Evolutionary conservation across 2,888 invertebrate genomes (phyloP).

Genomic region (Argynnis bischoffii): DNA sequence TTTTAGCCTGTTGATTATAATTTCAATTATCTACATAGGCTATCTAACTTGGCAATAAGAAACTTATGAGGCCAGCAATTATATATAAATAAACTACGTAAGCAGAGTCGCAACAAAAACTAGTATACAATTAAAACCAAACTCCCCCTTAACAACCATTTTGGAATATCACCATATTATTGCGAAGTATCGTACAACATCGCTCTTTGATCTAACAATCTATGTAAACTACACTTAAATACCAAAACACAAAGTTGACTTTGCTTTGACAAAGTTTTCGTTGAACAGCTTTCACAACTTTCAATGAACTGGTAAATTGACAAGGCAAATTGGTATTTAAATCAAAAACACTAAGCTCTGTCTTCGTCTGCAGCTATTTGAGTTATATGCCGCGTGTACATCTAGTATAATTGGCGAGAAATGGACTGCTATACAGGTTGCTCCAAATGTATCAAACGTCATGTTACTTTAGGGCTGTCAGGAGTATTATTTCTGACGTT

Average conservation of each 20-base stretch:
- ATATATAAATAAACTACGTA: too few relatives aligned
- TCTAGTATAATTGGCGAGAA: slow-evolving; percentile 76
- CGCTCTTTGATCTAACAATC: slow-evolving; percentile 65
- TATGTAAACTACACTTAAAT: slow-evolving; percentile 50
- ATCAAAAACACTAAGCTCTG: not conserved
- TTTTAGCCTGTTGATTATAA: too few relatives aligned
- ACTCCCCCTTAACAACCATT: slow-evolving; percentile 64
- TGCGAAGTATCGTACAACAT: slow-evolving; percentile 68
- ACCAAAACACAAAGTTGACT: slow-evolving; percentile 49
- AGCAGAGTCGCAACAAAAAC: not conserved
- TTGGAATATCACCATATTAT: slow-evolving; percentile 67
- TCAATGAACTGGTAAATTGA: not conserved
- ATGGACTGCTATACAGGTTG: slow-evolving; percentile 66
- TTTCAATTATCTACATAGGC: too few relatives aligned
- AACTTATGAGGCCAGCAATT: too few relatives aligned
- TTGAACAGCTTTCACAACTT: slow-evolving; percentile 5
- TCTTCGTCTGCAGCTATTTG: not conserved
- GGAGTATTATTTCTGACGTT: slow-evolving; percentile 32
- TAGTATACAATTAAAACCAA: slow-evolving; percentile 1
- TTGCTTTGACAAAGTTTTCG: slow-evolving; percentile 43
- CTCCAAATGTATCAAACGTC: slow-evolving; percentile 49
- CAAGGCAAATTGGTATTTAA: slow-evolving; percentile 9
- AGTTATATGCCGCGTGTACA: slow-evolving; percentile 60
- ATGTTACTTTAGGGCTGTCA: slow-evolving; percentile 42
- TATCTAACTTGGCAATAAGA: too few relatives aligned